These are phyloP conservation scores for Cephus nigrinus DNA, from an alignment of 2,888 invertebrate species.

Conservation along the genomic window DNA sequence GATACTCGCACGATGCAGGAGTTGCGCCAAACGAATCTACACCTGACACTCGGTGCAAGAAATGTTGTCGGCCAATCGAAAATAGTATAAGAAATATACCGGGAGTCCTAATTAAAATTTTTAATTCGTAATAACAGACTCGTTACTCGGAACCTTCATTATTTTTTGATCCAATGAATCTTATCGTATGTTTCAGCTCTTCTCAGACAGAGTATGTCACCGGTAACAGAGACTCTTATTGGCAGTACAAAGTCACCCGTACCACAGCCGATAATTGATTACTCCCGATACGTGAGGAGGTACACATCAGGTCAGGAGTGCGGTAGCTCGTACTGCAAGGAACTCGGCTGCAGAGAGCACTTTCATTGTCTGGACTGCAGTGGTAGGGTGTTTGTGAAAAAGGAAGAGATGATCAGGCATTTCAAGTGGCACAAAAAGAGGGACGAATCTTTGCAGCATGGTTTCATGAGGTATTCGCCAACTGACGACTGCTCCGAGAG, in stretches of 20 bases:
- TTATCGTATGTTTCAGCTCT: slow-evolving; percentile 66
- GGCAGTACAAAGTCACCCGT: slow-evolving; percentile 68
- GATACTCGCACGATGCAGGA: no score
- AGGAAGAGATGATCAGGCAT: slow-evolving; percentile 98
- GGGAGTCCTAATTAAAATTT: background rate
- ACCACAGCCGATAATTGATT: slow-evolving; percentile 80
- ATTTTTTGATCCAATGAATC: background rate
- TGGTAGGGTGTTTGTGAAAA: slow-evolving; percentile 92
- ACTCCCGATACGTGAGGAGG: slow-evolving; percentile 89
- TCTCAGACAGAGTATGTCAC: slow-evolving; percentile 69
- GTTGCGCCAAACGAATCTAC: no score
- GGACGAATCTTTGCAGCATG: slow-evolving; percentile 95
- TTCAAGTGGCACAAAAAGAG: slow-evolving; percentile 99
- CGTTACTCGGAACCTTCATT: background rate
- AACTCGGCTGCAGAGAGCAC: slow-evolving; percentile 92
- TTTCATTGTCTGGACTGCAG: slow-evolving; percentile 91
- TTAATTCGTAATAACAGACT: background rate
- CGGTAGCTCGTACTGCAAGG: slow-evolving; percentile 86
- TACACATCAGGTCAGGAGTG: slow-evolving; percentile 86
- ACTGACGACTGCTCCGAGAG: slow-evolving; percentile 93
- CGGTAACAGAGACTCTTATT: slow-evolving; percentile 59
- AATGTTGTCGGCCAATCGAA: no score
- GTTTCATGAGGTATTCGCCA: slow-evolving; percentile 94
- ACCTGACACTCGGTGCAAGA: no score
- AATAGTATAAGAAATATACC: background rate